Base-by-base conservation (phyloP, 2,888 invertebrate species). In the Ormyrus nitidulus region DNA sequence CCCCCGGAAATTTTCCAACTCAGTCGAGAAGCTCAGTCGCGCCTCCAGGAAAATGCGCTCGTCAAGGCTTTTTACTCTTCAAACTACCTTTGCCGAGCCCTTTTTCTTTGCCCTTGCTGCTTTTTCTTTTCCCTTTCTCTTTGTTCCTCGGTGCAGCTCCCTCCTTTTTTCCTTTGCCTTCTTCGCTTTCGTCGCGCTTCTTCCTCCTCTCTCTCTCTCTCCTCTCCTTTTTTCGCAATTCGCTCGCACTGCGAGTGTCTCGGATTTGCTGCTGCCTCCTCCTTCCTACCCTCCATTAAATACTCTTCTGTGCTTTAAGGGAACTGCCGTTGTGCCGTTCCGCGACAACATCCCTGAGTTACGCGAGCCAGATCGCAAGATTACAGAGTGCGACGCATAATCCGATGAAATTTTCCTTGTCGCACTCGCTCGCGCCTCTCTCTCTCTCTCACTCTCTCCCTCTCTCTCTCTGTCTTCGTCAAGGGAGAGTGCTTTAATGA, bases 41-140 rank as follows among this genome's bases (percentile, higher is more conserved):
- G 68, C 75, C 69, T 61, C 66, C 54, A 56, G 68, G 69, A 34
- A 51, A 62, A 69, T 34, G 46, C 19, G 53, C 59, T 79, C 73
- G 68, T 74, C 69, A 69, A 74, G 69, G 68, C 69, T 69, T 74
- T 79, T 79, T 79, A 74, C 64, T 69, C 69, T 69, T 73, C 62
- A 71, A 71, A 64, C 64, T 70, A 13, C 46, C 51, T 2, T 10
- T 19, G 19, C 66, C 48, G 5, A 5, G 9, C 7, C 48, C 48
- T 48, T 58, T n/a, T 13, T 53, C 54, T 49, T 64, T 49, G 10
- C 56, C 49, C 48, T 7, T 61, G 62, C 70, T 44, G 13, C 19
- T 54, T 75, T 46, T 46, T 56, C 49, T 65, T n/a, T 56, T 56
- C 64, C 56, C n/a, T 6, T 46, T 34, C 59, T 54, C 53, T 48